These are phyloP conservation scores for Rhopalosiphum nymphaeae DNA, from an alignment of 2,888 invertebrate species.

Conservation along the genomic window DNA sequence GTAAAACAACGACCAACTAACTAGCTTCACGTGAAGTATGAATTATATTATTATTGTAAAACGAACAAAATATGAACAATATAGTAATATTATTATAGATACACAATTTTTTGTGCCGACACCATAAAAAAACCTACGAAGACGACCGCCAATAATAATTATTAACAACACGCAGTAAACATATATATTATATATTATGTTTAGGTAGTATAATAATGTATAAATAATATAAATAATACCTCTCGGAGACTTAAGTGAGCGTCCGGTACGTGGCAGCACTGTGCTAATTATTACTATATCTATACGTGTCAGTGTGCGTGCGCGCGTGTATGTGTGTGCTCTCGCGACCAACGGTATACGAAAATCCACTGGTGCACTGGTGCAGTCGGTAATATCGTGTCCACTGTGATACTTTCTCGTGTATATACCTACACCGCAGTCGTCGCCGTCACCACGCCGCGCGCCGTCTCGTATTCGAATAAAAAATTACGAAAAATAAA, in stretches of 20 bases:
- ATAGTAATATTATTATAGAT: background rate
- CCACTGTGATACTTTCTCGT: conserved; percentile 51
- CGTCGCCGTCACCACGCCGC: background rate
- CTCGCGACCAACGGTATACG: conserved; percentile 33
- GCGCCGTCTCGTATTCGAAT: background rate
- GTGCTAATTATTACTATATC: conserved; percentile 47
- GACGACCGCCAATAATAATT: background rate
- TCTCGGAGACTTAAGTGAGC: background rate
- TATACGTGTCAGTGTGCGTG: background rate
- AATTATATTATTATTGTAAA: background rate
- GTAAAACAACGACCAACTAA: background rate
- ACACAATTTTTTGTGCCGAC: background rate
- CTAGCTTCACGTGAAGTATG: background rate
- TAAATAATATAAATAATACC: background rate
- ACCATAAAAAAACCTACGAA: background rate
- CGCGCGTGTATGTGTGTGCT: background rate
- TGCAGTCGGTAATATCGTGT: conserved; percentile 38
- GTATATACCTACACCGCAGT: background rate
- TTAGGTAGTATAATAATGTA: background rate
- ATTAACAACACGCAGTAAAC: background rate
- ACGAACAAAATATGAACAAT: background rate
- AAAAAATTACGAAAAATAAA: background rate
- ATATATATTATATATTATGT: background rate
- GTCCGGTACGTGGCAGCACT: conserved; percentile 62
- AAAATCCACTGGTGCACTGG: conserved; percentile 36